Evolutionary conservation across 2,888 invertebrate species (phyloP), one percentile per base, ranked within the genome.

Genomic region (Dione vanillae): DNA sequence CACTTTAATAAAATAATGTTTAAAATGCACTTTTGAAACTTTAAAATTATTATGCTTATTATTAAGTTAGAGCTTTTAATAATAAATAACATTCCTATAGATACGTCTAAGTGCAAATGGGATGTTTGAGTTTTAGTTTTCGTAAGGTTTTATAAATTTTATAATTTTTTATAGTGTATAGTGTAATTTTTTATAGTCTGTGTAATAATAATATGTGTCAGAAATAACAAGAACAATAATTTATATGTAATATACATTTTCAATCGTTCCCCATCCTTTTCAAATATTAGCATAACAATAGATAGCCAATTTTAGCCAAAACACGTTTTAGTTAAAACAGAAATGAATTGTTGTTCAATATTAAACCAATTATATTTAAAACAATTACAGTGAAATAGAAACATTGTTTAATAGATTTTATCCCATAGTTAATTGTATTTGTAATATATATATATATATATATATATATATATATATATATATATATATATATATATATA

Each of bases 361-460:
- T 54, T 35, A 35, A 54, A 35, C 35, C n/a, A 54, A n/a, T 54
- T 54, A 56, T 16, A 56, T 56, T 56, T 56, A 45, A n/a, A n/a
- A n/a, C n/a, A n/a, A 45, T 0, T 61, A 11, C 27, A 3, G n/a
- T 16, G 16, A 61, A 45, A 45, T 45, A 61, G 45, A 16, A 61
- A 27, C 9, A 61, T 35, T 45, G 45, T 61, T 61, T 61, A n/a
- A 41, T 16, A 65, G 20, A 49, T 49, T 65, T 65, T 37, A 65
- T 52, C 41, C 5, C 19, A 65, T 61, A 61, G 45, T 45, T 35
- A 61, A 45, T 35, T 61, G 45, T 61, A 45, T 61, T 43, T 27
- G 6, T 37, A 56, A 43, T 20, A n/a, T 27, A 27, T 27, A 27
- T 27, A 27, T 27, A 27, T 5, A 27, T 41, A 41, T 41, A 41